These are phyloP conservation scores for Drosophila falleni DNA, from an alignment of 2,888 invertebrate genomes.

Conservation along the genomic window DNA sequence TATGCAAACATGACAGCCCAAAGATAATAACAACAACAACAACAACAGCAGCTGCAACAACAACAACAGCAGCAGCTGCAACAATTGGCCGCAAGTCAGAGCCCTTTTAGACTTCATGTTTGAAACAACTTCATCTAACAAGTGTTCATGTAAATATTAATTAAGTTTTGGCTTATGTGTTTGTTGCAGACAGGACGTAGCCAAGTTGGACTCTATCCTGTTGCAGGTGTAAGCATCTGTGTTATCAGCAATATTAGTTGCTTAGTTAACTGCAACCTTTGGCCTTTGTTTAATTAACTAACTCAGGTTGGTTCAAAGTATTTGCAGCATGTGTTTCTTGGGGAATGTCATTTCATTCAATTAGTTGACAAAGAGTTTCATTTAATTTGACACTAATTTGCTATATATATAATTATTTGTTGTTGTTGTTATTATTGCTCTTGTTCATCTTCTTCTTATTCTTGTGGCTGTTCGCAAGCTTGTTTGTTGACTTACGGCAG, in stretches of 20 bases:
- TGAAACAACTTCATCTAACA: slow-evolving; percentile 11
- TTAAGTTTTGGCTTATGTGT: slow-evolving; percentile 71
- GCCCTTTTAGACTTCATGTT: slow-evolving; percentile 5
- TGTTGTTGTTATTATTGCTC: slow-evolving; percentile 7
- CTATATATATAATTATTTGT: slow-evolving; percentile 23
- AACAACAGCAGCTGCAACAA: slow-evolving; percentile 29
- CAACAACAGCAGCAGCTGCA: slow-evolving; percentile 33
- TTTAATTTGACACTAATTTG: slow-evolving; percentile 66
- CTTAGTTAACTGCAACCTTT: slow-evolving; percentile 51
- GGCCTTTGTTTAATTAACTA: slow-evolving; percentile 68
- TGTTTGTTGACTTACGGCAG: slow-evolving; percentile 12
- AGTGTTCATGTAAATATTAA: slow-evolving; percentile 78
- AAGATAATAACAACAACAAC: slow-evolving; percentile 51
- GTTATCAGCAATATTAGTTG: slow-evolving; percentile 56
- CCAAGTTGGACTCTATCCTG: neutral
- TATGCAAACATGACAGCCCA: slow-evolving; percentile 66
- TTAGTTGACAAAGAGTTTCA: slow-evolving; percentile 67
- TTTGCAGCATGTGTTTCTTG: neutral
- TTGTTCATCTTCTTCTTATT: neutral
- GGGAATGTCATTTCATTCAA: slow-evolving; percentile 49
- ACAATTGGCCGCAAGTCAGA: slow-evolving; percentile 38
- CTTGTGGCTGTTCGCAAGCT: slow-evolving; percentile 12
- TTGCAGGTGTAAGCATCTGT: slow-evolving; percentile 34
- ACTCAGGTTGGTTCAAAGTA: slow-evolving; percentile 5
- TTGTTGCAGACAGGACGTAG: slow-evolving; percentile 29